A percentile compares a stretch with the other conserved stretches of the same genome.
Evolutionary conservation across 1,140 invertebrate genomes (phyloP).

Genomic region (Drosophila tristis): DNA sequence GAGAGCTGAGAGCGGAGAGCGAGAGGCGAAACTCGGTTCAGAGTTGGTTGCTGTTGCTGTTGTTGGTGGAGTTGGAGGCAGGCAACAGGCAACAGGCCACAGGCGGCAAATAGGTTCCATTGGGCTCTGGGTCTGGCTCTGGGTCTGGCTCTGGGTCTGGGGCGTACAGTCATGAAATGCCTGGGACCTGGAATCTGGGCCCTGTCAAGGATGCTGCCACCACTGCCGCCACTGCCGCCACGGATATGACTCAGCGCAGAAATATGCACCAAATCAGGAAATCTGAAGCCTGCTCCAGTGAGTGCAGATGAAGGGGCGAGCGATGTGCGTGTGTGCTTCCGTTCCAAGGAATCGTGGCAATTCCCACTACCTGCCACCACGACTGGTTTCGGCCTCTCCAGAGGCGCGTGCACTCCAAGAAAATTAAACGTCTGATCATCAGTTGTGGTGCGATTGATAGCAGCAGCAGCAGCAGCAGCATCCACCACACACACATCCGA

Average conservation of each 20-base stretch:
- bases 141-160: not conserved
- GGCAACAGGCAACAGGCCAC: not conserved
- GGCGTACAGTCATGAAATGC: constrained; percentile 42
- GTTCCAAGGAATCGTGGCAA: constrained; percentile 14
- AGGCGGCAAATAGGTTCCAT: not conserved
- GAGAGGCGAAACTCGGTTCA: not conserved
- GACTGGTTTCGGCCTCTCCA: too few relatives aligned
- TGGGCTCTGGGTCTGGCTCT: not conserved
- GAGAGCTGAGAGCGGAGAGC: not conserved
- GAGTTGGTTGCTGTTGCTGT: too few relatives aligned
- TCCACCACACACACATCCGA: constrained; percentile 3
- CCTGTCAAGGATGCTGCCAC: constrained; percentile 49
- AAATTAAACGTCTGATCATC: not conserved
- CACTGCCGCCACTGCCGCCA: not conserved
- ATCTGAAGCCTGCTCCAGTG: not conserved
- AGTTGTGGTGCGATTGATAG: not conserved
- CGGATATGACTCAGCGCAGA: constrained; percentile 37
- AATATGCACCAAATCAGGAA: constrained; percentile 47
- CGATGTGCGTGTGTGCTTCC: not conserved
- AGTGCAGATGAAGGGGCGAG: not conserved
- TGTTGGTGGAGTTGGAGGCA: too few relatives aligned
- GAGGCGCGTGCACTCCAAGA: too few relatives aligned
- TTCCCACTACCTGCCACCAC: not conserved
- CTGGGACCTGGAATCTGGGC: not conserved
- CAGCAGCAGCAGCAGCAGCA: too few relatives aligned